Conservation (phyloP, 2,888 invertebrate species). For the Pantelozetes paolii region DNA sequence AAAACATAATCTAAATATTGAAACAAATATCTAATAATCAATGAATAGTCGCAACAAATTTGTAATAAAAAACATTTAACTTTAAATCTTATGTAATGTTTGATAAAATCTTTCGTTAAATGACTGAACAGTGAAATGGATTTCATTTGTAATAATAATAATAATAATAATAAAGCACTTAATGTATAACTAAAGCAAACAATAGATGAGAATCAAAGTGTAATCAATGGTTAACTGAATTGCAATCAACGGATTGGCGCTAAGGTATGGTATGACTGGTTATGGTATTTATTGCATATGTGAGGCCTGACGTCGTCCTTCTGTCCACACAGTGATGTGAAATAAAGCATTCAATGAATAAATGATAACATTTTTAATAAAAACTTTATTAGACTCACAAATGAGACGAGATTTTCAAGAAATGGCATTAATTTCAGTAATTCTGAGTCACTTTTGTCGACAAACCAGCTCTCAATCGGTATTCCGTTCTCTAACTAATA, state of each 20-base stretch:
- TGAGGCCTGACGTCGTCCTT: conserved; percentile 88
- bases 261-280: conserved; percentile 17
- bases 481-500: conserved; percentile 87
- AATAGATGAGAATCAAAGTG: background rate
- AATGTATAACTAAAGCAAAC: background rate
- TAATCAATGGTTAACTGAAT: background rate
- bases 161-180: conserved; percentile 21
- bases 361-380: background rate
- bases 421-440: conserved; percentile 86
- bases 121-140: background rate
- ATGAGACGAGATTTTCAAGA: conserved; percentile 73
- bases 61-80: conserved; percentile 1
- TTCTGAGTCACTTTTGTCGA: conserved; percentile 81
- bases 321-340: conserved; percentile 57
- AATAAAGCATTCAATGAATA: background rate
- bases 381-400: conserved; percentile 59
- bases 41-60: background rate
- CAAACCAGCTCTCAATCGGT: conserved; percentile 95
- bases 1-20: background rate
- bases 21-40: conserved; percentile 4
- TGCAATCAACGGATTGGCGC: background rate
- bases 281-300: conserved; percentile 63
- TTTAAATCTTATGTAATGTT: too few species aligned
- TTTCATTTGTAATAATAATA: background rate
- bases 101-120: background rate